A percentile compares a stretch with the other conserved stretches of the same genome.
Evolutionary conservation across 1,140 invertebrate species (phyloP).

Genomic region (Drosophila pandora): DNA sequence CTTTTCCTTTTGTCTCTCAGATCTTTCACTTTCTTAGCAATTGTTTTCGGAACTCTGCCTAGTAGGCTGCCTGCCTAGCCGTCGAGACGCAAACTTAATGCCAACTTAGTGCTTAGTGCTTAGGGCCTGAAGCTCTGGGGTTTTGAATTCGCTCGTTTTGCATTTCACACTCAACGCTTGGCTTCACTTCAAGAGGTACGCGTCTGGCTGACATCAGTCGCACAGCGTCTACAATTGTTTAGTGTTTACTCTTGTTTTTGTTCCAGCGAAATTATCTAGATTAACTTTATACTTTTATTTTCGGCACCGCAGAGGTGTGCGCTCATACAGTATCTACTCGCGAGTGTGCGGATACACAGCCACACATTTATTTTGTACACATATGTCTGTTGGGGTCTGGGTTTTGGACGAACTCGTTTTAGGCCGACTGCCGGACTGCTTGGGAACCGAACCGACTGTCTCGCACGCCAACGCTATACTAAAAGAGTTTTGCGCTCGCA

Average conservation of each 20-base stretch:
- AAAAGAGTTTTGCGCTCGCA: constrained; percentile 73
- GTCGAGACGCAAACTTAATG: constrained; percentile 44
- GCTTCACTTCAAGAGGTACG: constrained; percentile 53
- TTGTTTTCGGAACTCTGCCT: constrained; percentile 58
- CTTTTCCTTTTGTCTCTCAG: constrained; percentile 40
- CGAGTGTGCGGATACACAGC: constrained; percentile 4
- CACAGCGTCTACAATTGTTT: constrained; percentile 27
- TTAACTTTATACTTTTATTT: constrained; percentile 63
- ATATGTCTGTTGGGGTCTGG: constrained; percentile 4
- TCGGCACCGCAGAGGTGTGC: constrained; percentile 25
- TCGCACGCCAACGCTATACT: constrained; percentile 81
- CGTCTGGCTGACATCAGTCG: constrained; percentile 53
- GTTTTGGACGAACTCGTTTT: constrained; percentile 32
- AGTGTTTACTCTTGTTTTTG: constrained; percentile 41
- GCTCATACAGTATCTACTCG: constrained; percentile 17
- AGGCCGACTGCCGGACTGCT: constrained; percentile 22
- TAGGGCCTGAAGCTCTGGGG: constrained; percentile 8
- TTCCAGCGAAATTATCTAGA: constrained; percentile 22
- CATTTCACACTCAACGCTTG: constrained; percentile 75
- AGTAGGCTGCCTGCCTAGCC: constrained; percentile 45
- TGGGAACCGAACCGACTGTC: constrained; percentile 69
- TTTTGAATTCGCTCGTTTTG: constrained; percentile 57
- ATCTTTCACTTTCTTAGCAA: constrained; percentile 77
- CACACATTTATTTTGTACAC: constrained; percentile 2
- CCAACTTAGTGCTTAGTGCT: constrained; percentile 28